Evolutionary conservation across 2,113 vertebrate genomes (phyloP).

Genomic region (Actenoides lindsayi): DNA sequence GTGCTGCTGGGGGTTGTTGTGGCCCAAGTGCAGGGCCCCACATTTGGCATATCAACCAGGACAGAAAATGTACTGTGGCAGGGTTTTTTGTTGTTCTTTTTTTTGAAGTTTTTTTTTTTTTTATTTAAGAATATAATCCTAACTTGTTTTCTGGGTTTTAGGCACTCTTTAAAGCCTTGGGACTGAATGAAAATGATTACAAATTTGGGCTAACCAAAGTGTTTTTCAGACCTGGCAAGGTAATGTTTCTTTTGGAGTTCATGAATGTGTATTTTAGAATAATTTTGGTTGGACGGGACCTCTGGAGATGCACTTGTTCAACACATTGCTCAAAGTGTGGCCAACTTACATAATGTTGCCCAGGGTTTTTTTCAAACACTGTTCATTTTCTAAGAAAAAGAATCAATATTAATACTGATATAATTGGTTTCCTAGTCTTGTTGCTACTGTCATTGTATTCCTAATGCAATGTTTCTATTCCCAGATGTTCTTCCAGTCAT

Average conservation of each 20-base stretch:
- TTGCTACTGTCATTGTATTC: background rate
- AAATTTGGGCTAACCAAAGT: constrained; percentile 98
- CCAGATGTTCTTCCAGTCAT: background rate
- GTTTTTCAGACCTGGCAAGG: constrained; percentile 98
- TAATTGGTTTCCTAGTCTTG: background rate
- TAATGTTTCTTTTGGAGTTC: constrained; percentile 70
- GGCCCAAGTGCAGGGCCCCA: too few species aligned
- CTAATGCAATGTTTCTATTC: background rate
- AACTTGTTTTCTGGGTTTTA: constrained; percentile 69
- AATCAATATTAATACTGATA: too few species aligned
- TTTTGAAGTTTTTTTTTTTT: too few species aligned
- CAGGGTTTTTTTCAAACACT: background rate
- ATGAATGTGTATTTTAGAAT: background rate
- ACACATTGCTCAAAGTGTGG: background rate
- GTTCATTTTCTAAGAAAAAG: background rate
- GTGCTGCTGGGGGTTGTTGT: too few species aligned
- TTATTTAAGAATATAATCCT: background rate
- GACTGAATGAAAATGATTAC: constrained; percentile 95
- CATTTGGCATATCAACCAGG: background rate
- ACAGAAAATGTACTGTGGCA: background rate
- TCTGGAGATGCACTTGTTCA: background rate
- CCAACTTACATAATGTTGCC: background rate
- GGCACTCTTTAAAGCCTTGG: constrained; percentile 98
- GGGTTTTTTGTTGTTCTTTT: background rate
- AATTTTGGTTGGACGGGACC: background rate